Percentiles rank a stretch among this genome's conserved stretches.
phyloP scores from a whole-genome alignment of 2,888 invertebrate species.

The Andrena trimmerana region DNA sequence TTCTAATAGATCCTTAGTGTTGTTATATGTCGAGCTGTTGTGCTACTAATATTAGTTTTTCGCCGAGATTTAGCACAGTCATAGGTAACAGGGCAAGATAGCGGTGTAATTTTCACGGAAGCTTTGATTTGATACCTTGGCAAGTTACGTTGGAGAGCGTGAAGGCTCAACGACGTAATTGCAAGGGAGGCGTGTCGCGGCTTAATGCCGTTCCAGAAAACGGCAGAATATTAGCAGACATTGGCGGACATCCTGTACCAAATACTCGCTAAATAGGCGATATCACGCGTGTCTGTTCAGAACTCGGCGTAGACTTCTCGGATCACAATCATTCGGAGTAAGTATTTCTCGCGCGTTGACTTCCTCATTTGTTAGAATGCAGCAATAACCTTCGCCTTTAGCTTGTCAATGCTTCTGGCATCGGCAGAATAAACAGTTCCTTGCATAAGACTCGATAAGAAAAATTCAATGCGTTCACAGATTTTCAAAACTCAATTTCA shows the following conservation, averaged over 20 bases:
- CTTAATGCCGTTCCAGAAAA: constrained; percentile 76
- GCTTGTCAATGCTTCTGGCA: no score
- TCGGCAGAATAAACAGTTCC: no score
- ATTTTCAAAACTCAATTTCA: no score
- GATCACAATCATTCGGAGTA: constrained; percentile 16
- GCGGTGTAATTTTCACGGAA: constrained; percentile 34
- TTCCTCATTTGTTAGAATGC: no score
- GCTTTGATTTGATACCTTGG: constrained; percentile 34
- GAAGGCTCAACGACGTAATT: constrained; percentile 80
- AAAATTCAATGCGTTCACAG: no score
- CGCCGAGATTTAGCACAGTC: no score
- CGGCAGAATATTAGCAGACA: constrained; percentile 75
- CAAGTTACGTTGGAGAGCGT: constrained; percentile 42
- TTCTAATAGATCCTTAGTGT: no score
- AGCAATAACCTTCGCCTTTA: no score
- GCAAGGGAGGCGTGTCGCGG: constrained; percentile 73
- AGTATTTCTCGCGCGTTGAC: background rate
- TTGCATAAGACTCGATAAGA: no score
- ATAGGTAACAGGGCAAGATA: no score
- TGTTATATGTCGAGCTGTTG: no score
- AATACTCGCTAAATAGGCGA: constrained; percentile 78
- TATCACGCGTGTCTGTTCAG: constrained; percentile 76
- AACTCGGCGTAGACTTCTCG: constrained; percentile 36
- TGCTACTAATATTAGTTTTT: no score
- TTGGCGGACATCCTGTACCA: constrained; percentile 81